Base-by-base conservation (phyloP, 2,797 vertebrate genomes). In the Mus minutoides region DNA sequence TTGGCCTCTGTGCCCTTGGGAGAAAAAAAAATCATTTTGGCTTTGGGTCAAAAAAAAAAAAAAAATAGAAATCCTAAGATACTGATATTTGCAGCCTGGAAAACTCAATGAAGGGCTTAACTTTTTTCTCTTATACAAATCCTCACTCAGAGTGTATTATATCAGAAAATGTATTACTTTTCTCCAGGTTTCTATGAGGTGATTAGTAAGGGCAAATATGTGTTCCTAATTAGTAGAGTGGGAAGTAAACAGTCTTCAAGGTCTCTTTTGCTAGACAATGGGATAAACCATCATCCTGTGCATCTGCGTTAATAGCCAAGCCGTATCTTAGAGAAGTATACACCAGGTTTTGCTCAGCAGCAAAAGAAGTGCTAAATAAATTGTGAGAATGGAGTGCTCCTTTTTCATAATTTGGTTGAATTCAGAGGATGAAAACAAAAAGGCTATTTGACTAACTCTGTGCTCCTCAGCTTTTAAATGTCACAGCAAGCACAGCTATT, bases 221-320 rank as follows among this genome's bases (percentile, higher is more conserved):
- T 31, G 82, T 11, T 37, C 43, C 46, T 94, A 95, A 96, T 97
- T 95, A 96, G 77, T 76, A 58, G 11, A 90, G 56, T 90, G 56
- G 92, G 84, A 94, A 95, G 89, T 90, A 96, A 95, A 96, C 43
- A 91, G 37, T 95, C 62, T 86, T 94, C 64, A 94, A 96, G 58
- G 67, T 95, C 52, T 88, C 88, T 88, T 88, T 92, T 77, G 71
- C 49, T 29, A 16, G 67, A 0, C 73, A 78, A 71, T 62, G 79
- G 24, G 40, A 86, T 86, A 88, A 86, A 64, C 43, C 89, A 77
- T 58, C 93, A 92, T 88, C 31, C 62, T 29, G 17, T 60, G 46
- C 3, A 22, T 64, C 60, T 88, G 34, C 71, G 77, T 79, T 73
- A 22, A 29, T 19, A 64, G 31, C 60, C 62, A 92, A 92, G 40